Percentiles rank a stretch among this genome's conserved stretches.
Evolutionary conservation across 2,113 vertebrate genomes (phyloP).

Genomic region (Neotoma lepida): DNA sequence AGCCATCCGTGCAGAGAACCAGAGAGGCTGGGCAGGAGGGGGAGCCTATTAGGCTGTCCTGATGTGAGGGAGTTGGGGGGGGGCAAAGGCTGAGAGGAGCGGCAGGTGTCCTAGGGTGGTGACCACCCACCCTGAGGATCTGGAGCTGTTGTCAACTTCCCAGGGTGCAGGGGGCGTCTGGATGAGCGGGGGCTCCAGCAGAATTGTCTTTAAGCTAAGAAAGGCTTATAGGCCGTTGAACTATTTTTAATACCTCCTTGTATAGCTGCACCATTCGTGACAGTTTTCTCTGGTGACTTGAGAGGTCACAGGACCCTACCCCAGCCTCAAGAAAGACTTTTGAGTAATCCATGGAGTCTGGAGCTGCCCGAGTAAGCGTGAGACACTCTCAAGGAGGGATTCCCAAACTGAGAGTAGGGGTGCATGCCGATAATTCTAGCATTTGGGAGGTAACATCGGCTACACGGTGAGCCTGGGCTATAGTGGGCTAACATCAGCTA

Average conservation of each 20-base stretch:
- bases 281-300: not conserved
- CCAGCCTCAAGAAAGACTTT: not conserved
- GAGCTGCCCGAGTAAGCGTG: not conserved
- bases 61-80: not conserved
- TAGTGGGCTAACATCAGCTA: no score
- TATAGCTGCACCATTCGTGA: not conserved
- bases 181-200: accelerated
- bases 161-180: not conserved
- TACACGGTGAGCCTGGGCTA: not conserved
- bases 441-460: not conserved
- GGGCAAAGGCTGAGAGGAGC: not conserved
- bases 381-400: not conserved
- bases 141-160: no score
- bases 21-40: not conserved
- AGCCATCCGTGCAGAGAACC: conserved; percentile 13
- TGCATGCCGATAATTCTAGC: no score
- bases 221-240: accelerated
- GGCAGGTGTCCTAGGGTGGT: not conserved
- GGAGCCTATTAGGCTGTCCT: not conserved
- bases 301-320: not conserved
- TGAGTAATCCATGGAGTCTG: not conserved
- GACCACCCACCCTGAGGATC: not conserved
- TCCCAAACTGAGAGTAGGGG: not conserved
- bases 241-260: not conserved
- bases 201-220: not conserved